A percentile compares a stretch with the other conserved stretches of the same genome.
Conservation (phyloP, 2,888 invertebrate genomes). For the Eupithecia subfuscata region DNA sequence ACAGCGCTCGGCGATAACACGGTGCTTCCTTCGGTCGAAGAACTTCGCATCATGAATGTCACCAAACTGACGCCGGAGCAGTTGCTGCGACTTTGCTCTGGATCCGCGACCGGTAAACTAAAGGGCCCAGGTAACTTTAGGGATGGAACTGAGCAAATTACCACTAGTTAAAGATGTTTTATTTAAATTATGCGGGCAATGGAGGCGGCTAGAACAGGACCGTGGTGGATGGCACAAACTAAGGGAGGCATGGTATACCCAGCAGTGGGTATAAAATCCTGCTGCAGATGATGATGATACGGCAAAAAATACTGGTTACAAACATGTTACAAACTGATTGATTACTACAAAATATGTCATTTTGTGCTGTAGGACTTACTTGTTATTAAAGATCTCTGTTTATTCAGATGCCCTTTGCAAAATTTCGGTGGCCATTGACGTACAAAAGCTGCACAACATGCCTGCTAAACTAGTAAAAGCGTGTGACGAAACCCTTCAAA, state of each 20-base stretch:
- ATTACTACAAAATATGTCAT: neutral
- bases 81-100: constrained; percentile 64
- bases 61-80: constrained; percentile 67
- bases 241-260: neutral
- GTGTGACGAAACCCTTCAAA: constrained; percentile 67
- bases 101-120: constrained; percentile 6
- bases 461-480: constrained; percentile 65
- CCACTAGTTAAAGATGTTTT: neutral
- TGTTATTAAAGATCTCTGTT: neutral
- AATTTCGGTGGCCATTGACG: constrained; percentile 50
- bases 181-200: neutral
- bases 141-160: neutral
- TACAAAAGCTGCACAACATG: constrained; percentile 64
- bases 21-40: constrained; percentile 61
- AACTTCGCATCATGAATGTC: constrained; percentile 71
- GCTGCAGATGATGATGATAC: neutral
- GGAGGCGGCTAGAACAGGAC: neutral
- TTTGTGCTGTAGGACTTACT: neutral
- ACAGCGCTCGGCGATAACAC: constrained; percentile 56
- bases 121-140: constrained; percentile 1
- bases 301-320: neutral
- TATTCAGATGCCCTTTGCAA: constrained; percentile 18
- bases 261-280: neutral
- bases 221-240: neutral
- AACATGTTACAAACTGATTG: neutral